Percentiles rank a stretch among this genome's conserved stretches.
These are phyloP conservation scores for Argopecten irradians DNA, from an alignment of 1,140 invertebrate genomes.

Conservation along the genomic window DNA sequence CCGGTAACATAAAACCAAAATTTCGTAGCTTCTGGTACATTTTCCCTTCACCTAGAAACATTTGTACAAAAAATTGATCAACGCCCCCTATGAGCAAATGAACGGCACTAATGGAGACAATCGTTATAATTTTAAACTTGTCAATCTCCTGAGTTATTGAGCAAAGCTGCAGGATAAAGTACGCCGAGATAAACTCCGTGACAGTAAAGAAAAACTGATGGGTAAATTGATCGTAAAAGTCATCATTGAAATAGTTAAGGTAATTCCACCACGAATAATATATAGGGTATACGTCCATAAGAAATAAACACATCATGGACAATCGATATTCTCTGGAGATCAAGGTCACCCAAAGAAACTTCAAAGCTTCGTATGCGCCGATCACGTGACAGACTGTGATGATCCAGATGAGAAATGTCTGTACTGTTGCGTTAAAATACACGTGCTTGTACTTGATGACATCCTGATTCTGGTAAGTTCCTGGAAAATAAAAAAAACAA, in stretches of 20 bases:
- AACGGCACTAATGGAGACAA: slow-evolving; percentile 82
- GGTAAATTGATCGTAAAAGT: slow-evolving; percentile 81
- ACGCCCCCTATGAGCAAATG: slow-evolving; percentile 84
- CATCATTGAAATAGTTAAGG: slow-evolving; percentile 89
- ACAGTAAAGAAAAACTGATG: slow-evolving; percentile 83
- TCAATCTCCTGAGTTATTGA: slow-evolving; percentile 79
- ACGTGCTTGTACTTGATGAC: slow-evolving; percentile 83
- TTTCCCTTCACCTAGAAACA: slow-evolving; percentile 83
- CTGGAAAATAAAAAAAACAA: slow-evolving; percentile 76
- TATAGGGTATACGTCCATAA: slow-evolving; percentile 85
- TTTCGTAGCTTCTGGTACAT: slow-evolving; percentile 80
- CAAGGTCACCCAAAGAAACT: slow-evolving; percentile 80
- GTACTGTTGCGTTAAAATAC: slow-evolving; percentile 87
- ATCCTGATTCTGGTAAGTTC: slow-evolving; percentile 82
- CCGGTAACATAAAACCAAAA: slow-evolving; percentile 85
- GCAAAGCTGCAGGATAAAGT: slow-evolving; percentile 74
- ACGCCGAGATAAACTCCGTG: slow-evolving; percentile 84
- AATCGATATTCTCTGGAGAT: slow-evolving; percentile 79
- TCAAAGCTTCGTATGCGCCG: slow-evolving; percentile 83
- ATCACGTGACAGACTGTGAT: slow-evolving; percentile 82
- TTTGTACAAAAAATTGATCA: slow-evolving; percentile 86
- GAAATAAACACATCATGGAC: slow-evolving; percentile 84
- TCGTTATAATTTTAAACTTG: slow-evolving; percentile 80
- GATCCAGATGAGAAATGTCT: slow-evolving; percentile 86
- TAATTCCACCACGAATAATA: slow-evolving; percentile 90